phyloP scores from a whole-genome alignment of 2,888 invertebrate species.

The Conomelus anceps region DNA sequence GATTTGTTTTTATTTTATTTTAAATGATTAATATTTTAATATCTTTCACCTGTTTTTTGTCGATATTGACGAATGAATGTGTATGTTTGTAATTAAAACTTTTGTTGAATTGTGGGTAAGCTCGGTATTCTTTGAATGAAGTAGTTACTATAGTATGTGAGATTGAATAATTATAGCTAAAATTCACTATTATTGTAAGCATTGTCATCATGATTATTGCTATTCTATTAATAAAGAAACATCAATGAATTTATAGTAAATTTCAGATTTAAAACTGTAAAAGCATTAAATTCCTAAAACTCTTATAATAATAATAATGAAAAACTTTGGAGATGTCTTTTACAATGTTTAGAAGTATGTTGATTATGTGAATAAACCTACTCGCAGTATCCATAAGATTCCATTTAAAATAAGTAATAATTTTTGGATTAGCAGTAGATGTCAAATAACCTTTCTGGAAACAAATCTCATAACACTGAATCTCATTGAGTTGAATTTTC shows the following conservation, averaged over 20 bases:
- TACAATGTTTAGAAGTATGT: neutral
- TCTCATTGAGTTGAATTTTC: neutral
- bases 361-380: neutral
- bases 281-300: neutral
- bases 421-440: neutral
- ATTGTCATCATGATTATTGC: neutral
- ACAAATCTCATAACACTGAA: neutral
- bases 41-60: neutral
- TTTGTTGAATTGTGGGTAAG: neutral
- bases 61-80: neutral
- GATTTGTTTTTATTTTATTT: neutral
- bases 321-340: neutral
- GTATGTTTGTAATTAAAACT: neutral
- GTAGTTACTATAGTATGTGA: neutral
- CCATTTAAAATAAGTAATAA: neutral
- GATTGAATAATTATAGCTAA: neutral
- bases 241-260: neutral
- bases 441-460: neutral
- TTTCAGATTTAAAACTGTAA: neutral
- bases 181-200: neutral
- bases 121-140: neutral
- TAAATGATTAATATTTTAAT: neutral
- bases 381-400: neutral
- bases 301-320: neutral
- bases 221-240: neutral